Percentiles rank a stretch among this genome's conserved stretches.
phyloP scores from a whole-genome alignment of 2,113 vertebrate species.

The Budorcas taxicolor region DNA sequence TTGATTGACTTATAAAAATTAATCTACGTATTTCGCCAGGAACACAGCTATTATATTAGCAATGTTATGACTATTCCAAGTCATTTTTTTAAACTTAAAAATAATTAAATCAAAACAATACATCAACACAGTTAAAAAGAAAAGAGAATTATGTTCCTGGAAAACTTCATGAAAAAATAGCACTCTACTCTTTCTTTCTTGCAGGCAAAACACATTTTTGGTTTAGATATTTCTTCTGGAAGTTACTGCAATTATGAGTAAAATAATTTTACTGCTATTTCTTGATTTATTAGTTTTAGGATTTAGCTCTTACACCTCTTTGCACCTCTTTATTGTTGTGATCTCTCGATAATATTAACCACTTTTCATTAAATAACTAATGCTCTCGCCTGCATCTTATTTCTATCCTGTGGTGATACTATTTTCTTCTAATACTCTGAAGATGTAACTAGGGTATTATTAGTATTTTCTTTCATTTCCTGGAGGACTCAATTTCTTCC shows the following conservation, averaged over 20 bases:
- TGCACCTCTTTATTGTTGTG: not conserved
- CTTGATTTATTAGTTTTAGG: not conserved
- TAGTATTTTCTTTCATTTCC: not conserved
- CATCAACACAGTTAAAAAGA: not conserved
- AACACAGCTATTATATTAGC: not conserved
- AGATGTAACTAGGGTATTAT: not conserved
- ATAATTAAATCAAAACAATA: slow-evolving; percentile 16
- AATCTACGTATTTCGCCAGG: not conserved
- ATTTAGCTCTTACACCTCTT: not conserved
- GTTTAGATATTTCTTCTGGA: not conserved
- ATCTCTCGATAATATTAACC: not conserved
- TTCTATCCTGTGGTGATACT: not conserved
- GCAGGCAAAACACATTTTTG: not conserved
- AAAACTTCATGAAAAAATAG: not conserved
- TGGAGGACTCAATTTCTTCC: not conserved
- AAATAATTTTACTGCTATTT: not conserved
- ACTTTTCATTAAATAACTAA: not conserved
- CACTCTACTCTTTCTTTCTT: not conserved
- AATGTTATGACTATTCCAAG: not conserved
- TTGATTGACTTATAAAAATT: not conserved
- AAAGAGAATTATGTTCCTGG: not conserved
- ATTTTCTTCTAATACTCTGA: not conserved
- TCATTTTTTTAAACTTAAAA: not conserved
- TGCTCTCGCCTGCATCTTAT: not conserved
- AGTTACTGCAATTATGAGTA: not conserved